Evolutionary conservation across 2,888 invertebrate genomes (phyloP).

Genomic region (Erebia ligea): DNA sequence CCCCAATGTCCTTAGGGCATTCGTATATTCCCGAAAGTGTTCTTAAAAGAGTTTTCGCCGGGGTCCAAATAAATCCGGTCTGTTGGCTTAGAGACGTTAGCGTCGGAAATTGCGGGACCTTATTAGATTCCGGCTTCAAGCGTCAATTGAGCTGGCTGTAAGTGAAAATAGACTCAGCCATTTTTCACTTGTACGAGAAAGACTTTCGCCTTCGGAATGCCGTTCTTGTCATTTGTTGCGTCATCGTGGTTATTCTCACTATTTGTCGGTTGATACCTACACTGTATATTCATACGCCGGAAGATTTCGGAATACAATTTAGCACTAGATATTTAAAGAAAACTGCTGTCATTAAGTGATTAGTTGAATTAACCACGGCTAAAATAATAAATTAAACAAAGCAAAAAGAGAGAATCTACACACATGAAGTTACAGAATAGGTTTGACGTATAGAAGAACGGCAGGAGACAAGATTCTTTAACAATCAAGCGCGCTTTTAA

Average conservation of each 20-base stretch:
- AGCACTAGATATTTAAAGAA: too few species aligned
- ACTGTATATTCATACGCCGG: too few species aligned
- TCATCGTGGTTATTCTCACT: not conserved
- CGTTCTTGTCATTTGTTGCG: not conserved
- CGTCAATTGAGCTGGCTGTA: slow-evolving; percentile 62
- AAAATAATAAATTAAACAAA: too few species aligned
- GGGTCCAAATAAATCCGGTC: slow-evolving; percentile 59
- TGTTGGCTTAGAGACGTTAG: slow-evolving; percentile 63
- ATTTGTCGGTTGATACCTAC: not conserved
- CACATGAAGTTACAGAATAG: too few species aligned
- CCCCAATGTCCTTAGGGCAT: slow-evolving; percentile 39
- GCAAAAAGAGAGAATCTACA: too few species aligned
- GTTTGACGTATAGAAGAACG: too few species aligned
- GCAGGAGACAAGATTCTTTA: too few species aligned
- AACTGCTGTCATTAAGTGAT: too few species aligned
- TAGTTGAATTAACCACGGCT: too few species aligned
- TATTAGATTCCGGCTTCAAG: slow-evolving; percentile 71
- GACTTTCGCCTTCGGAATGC: slow-evolving; percentile 17
- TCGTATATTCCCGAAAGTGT: slow-evolving; percentile 46
- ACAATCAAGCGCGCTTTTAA: too few species aligned
- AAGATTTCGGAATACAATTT: too few species aligned
- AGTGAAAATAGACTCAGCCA: slow-evolving; percentile 57
- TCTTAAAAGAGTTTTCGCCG: slow-evolving; percentile 58
- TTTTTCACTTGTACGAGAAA: slow-evolving; percentile 44
- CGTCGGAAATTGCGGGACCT: slow-evolving; percentile 76